Evolutionary conservation across 2,888 invertebrate species (phyloP).

Genomic region (Gortyna flavago): DNA sequence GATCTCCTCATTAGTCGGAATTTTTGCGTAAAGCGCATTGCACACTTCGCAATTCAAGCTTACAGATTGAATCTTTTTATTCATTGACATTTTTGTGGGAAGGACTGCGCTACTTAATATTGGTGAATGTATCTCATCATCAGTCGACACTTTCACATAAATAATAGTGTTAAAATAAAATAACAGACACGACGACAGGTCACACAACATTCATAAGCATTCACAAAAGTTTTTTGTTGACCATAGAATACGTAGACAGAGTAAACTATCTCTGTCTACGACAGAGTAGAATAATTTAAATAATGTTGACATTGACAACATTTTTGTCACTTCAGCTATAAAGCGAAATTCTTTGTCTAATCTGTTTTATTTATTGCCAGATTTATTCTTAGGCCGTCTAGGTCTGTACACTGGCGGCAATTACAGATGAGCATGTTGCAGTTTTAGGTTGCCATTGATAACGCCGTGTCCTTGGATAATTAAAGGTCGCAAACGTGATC

Average conservation of each 20-base stretch:
- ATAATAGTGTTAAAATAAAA: conserved; percentile 14
- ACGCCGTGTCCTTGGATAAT: not conserved
- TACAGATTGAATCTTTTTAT: conserved; percentile 6
- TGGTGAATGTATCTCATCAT: conserved; percentile 17
- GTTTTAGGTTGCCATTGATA: not conserved
- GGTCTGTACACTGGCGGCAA: conserved; percentile 7
- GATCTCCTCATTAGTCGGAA: not conserved
- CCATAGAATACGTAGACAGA: too few species aligned
- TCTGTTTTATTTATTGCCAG: conserved; percentile 24
- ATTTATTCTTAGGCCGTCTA: conserved; percentile 1
- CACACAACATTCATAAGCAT: conserved; percentile 12
- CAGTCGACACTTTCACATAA: conserved; percentile 13
- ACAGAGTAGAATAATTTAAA: too few species aligned
- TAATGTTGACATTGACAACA: conserved; percentile 24
- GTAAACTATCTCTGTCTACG: too few species aligned
- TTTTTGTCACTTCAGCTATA: not conserved
- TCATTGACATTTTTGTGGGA: not conserved
- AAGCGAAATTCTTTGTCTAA: conserved; percentile 7
- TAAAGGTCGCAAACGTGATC: not conserved
- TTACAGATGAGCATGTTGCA: not conserved
- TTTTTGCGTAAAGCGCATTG: not conserved
- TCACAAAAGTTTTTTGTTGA: not conserved
- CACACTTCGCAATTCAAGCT: not conserved
- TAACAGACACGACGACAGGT: conserved; percentile 7
- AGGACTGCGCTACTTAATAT: conserved; percentile 11